Evolutionary conservation across 2,888 invertebrate genomes (phyloP).

Genomic region (Apocheima hispidaria): DNA sequence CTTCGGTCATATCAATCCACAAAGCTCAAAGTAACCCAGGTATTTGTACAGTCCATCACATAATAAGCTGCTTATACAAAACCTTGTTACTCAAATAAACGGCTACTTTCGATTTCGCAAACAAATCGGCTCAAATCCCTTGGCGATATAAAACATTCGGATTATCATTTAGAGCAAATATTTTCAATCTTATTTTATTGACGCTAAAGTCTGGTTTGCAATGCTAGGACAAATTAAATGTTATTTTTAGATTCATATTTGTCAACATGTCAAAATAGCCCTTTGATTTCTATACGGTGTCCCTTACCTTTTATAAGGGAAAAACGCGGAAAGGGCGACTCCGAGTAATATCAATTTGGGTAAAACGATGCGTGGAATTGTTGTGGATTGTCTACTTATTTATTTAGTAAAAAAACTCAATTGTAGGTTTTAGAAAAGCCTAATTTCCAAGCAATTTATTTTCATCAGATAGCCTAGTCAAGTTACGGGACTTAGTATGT

Average conservation of each 20-base stretch:
- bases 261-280: conserved; percentile 83
- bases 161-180: conserved; percentile 40
- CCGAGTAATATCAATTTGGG: conserved; percentile 69
- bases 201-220: conserved; percentile 34
- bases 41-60: conserved; percentile 50
- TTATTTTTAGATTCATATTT: conserved; percentile 76
- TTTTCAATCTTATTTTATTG: conserved; percentile 35
- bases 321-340: conserved; percentile 39
- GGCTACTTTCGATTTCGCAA: conserved; percentile 69
- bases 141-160: conserved; percentile 71
- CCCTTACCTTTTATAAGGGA: conserved; percentile 62
- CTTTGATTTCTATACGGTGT: conserved; percentile 75
- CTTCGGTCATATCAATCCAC: conserved; percentile 18
- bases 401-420: no score
- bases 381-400: no score
- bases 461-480: no score
- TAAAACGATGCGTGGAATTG: conserved; percentile 55
- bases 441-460: no score
- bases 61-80: conserved; percentile 60
- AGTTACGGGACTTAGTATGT: no score
- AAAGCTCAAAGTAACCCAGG: conserved; percentile 18
- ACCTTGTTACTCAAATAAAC: conserved; percentile 51
- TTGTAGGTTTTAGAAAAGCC: no score
- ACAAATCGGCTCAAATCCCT: conserved; percentile 78
- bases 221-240: conserved; percentile 48